phyloP scores from a whole-genome alignment of 2,888 invertebrate genomes.

The Capitulum mitella region DNA sequence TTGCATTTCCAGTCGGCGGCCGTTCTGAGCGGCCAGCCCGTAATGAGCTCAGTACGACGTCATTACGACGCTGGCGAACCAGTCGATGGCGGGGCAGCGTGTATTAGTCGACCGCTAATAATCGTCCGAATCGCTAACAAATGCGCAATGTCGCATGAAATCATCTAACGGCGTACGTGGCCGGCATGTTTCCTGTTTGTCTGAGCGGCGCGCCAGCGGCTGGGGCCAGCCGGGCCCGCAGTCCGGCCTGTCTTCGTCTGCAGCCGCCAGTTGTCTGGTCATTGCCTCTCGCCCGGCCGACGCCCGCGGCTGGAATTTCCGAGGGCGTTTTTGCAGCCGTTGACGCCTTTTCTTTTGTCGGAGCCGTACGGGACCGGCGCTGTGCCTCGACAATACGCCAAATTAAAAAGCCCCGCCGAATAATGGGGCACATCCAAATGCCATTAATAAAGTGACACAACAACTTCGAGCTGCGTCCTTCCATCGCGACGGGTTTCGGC shows the following conservation, averaged over 20 bases:
- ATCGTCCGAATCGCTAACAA: no score
- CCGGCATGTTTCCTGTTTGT: no score
- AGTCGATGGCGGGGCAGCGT: background rate
- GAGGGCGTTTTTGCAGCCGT: background rate
- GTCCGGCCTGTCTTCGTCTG: no score
- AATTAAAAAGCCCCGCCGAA: background rate
- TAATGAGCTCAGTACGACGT: no score
- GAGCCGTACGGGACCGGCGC: background rate
- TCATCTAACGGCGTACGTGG: background rate
- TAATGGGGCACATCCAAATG: slow-evolving; percentile 3
- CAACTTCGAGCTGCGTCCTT: background rate
- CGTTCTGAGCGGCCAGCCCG: no score
- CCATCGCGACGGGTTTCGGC: background rate
- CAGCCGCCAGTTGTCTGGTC: no score
- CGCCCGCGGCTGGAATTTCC: background rate
- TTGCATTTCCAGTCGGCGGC: no score
- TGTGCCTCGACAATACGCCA: background rate
- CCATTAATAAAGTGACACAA: slow-evolving; percentile 17
- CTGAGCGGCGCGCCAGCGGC: no score
- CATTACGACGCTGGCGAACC: no score
- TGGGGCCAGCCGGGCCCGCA: no score
- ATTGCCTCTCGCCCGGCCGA: no score
- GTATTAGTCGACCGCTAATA: background rate
- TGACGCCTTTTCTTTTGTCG: background rate
- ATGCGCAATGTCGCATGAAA: background rate